These are phyloP conservation scores for Rousettus madagascariensis DNA, from an alignment of 2,797 vertebrate species.

Conservation along the genomic window DNA sequence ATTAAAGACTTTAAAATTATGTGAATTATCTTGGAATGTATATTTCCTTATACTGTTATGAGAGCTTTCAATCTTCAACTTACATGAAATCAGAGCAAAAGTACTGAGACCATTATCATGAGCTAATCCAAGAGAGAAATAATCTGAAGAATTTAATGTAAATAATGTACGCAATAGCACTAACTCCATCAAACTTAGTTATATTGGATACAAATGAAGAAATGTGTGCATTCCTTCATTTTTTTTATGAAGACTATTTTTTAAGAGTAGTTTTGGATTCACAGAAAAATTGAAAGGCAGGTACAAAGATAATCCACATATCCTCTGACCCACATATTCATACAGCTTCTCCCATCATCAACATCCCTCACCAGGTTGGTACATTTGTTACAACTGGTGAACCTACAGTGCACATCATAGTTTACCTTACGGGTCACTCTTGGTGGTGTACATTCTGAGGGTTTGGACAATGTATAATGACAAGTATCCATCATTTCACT, in stretches of 20 bases:
- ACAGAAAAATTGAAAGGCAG: neutral
- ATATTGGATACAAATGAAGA: neutral
- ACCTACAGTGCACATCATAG: neutral
- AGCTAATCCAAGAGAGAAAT: neutral
- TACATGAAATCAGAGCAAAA: neutral
- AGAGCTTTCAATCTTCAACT: neutral
- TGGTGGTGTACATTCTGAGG: neutral
- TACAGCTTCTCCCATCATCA: neutral
- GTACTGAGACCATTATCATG: neutral
- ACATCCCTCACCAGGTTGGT: neutral
- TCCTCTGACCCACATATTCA: neutral
- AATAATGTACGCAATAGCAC: neutral
- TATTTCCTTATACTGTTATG: neutral
- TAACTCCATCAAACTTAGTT: neutral
- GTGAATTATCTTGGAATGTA: neutral
- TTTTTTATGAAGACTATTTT: neutral
- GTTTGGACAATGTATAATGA: neutral
- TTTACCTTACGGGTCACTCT: neutral
- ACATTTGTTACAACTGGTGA: neutral
- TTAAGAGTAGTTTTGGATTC: neutral
- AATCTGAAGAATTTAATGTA: neutral
- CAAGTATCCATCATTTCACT: neutral
- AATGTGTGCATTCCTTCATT: neutral
- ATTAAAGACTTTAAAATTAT: conserved; percentile 16
- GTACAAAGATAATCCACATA: neutral